phyloP scores from a whole-genome alignment of 2,888 invertebrate species.

The Anorthoa munda region DNA sequence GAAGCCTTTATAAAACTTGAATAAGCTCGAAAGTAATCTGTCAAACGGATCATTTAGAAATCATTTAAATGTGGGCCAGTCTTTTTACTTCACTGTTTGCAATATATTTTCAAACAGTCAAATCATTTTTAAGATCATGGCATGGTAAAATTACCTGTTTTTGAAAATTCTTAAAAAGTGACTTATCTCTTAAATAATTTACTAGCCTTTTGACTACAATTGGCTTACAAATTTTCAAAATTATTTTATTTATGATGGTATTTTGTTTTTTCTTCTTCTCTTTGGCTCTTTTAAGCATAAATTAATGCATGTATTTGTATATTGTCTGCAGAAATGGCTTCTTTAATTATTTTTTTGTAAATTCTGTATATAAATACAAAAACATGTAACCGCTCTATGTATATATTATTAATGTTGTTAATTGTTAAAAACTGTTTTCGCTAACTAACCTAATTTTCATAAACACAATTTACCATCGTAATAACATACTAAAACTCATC shows the following conservation, averaged over 20 bases:
- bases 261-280: slow-evolving; percentile 46
- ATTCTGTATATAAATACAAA: background rate
- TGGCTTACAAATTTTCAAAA: slow-evolving; percentile 55
- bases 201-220: slow-evolving; percentile 74
- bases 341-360: slow-evolving; percentile 4
- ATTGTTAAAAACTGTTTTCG: slow-evolving; percentile 11
- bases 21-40: slow-evolving; percentile 4
- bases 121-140: background rate
- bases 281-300: slow-evolving; percentile 14
- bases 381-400: background rate
- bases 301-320: slow-evolving; percentile 41
- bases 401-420: slow-evolving; percentile 3
- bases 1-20: no score
- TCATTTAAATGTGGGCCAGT: slow-evolving; percentile 12
- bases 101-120: slow-evolving; percentile 14
- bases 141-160: background rate
- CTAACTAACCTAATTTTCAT: slow-evolving; percentile 36
- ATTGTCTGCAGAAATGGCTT: slow-evolving; percentile 26
- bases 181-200: slow-evolving; percentile 23
- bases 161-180: background rate
- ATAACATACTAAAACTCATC: slow-evolving; percentile 56
- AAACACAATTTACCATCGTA: slow-evolving; percentile 65
- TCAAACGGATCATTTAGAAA: slow-evolving; percentile 7
- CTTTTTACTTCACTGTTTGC: slow-evolving; percentile 1
- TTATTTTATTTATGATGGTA: slow-evolving; percentile 60